phyloP scores from a whole-genome alignment of 2,797 vertebrate genomes.

The Xerus rutilus region DNA sequence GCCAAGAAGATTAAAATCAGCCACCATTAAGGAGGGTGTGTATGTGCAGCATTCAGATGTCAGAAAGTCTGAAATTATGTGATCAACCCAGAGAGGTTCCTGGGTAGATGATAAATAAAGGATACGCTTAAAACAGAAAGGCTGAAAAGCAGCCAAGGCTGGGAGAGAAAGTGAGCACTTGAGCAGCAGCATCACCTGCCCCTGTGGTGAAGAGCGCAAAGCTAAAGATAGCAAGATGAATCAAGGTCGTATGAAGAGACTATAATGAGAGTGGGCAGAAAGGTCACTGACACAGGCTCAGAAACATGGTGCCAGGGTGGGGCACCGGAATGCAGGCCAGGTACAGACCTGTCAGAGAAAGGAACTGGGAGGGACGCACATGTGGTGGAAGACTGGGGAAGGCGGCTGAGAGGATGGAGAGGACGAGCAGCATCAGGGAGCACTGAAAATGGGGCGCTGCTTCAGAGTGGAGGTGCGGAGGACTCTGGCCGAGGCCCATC shows the following conservation, averaged over 20 bases:
- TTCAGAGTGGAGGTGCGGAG: background rate
- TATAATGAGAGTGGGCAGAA: constrained; percentile 31
- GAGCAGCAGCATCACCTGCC: constrained; percentile 28
- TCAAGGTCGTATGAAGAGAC: constrained; percentile 56
- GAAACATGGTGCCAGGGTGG: constrained; percentile 48
- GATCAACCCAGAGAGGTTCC: constrained; percentile 69
- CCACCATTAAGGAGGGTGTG: constrained; percentile 61
- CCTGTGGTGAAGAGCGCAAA: constrained; percentile 11
- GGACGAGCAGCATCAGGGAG: background rate
- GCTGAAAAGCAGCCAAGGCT: constrained; percentile 54
- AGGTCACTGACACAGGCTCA: constrained; percentile 53
- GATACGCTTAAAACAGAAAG: constrained; percentile 75
- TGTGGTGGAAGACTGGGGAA: background rate
- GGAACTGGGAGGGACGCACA: background rate
- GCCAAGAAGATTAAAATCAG: constrained; percentile 81
- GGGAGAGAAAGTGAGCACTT: constrained; percentile 38
- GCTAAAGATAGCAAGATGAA: constrained; percentile 71
- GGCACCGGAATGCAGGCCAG: constrained; percentile 37
- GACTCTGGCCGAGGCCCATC: background rate
- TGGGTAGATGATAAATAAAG: constrained; percentile 76
- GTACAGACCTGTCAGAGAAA: constrained; percentile 36
- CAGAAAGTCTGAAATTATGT: constrained; percentile 78
- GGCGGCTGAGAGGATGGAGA: background rate
- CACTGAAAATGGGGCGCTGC: background rate
- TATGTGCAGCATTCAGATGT: constrained; percentile 71